Conservation (phyloP, 2,113 vertebrate genomes). For the Pterocles burchelli region DNA sequence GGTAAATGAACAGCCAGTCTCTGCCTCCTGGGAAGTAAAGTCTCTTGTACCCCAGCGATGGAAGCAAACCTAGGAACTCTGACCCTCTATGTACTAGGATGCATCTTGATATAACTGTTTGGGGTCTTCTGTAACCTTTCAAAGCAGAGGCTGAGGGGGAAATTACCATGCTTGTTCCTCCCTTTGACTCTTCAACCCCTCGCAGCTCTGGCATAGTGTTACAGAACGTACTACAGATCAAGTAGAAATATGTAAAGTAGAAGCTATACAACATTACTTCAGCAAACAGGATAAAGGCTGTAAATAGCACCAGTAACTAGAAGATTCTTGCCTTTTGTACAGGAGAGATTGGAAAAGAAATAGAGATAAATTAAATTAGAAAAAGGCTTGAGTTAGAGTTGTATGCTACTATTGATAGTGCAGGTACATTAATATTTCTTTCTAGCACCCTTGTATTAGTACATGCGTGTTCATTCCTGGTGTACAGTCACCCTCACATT, state of each 20-base stretch:
- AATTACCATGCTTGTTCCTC: not conserved
- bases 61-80: not conserved
- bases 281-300: not conserved
- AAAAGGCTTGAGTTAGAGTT: not conserved
- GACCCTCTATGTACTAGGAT: not conserved
- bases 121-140: not conserved
- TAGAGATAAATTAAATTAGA: not conserved
- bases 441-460: not conserved
- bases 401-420: not conserved
- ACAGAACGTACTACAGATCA: not conserved
- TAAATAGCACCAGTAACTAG: not conserved
- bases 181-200: not conserved
- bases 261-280: not conserved
- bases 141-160: not conserved
- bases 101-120: not conserved
- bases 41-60: not conserved
- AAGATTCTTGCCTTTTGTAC: not conserved
- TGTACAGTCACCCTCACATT: not conserved
- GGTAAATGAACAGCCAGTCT: not conserved
- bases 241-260: not conserved
- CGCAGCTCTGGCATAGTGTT: not conserved
- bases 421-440: not conserved
- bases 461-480: not conserved
- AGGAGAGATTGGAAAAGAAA: not conserved
- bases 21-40: not conserved